These are phyloP conservation scores for Tiliqua scincoides DNA, from an alignment of 2,113 vertebrate species.

Conservation along the genomic window DNA sequence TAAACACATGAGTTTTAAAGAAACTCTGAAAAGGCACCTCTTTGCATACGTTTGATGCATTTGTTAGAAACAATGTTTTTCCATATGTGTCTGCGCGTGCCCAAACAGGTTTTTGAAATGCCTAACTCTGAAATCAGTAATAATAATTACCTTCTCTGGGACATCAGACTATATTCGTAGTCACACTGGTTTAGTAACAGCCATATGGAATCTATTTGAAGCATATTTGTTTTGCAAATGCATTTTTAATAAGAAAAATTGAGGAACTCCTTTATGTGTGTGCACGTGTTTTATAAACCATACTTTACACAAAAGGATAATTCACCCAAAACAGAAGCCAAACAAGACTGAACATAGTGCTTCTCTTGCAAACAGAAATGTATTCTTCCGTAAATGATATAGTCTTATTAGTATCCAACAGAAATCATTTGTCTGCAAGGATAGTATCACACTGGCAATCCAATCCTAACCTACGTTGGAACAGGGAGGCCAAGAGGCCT, in stretches of 20 bases:
- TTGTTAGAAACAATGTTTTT: not conserved
- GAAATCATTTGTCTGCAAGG: not conserved
- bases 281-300: not conserved
- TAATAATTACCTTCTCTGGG: not conserved
- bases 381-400: not conserved
- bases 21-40: not conserved
- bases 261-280: not conserved
- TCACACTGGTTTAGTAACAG: not conserved
- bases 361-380: not conserved
- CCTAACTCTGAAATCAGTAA: not conserved
- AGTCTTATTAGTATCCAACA: not conserved
- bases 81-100: not conserved
- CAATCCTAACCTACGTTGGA: too few species aligned
- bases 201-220: not conserved
- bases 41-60: not conserved
- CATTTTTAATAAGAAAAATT: not conserved
- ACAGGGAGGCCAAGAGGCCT: too few species aligned
- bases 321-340: not conserved
- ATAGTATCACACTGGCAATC: accelerated
- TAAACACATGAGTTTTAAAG: not conserved
- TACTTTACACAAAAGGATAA: not conserved
- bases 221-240: not conserved
- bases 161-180: not conserved
- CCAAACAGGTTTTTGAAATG: not conserved
- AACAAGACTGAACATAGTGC: not conserved